phyloP scores from a whole-genome alignment of 2,888 invertebrate genomes.

The Thyatira batis region DNA sequence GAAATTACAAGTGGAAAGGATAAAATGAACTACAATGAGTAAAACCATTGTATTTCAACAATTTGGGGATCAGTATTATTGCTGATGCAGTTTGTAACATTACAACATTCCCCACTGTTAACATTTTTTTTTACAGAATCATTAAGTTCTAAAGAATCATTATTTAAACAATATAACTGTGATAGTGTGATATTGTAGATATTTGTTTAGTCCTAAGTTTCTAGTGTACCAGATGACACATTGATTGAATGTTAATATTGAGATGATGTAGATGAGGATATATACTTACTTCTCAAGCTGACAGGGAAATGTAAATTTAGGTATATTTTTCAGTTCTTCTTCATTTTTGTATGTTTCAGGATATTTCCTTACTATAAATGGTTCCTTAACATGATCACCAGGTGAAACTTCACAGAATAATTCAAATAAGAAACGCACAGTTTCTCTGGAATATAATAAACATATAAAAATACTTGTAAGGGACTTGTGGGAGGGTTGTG shows the following conservation, averaged over 20 bases:
- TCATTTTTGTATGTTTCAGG: slow-evolving; percentile 92
- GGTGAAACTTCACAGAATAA: slow-evolving; percentile 92
- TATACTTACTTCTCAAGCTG: slow-evolving; percentile 68
- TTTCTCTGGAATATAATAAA: slow-evolving; percentile 83
- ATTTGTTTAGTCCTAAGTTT: too few relatives aligned
- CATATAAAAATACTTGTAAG: too few relatives aligned
- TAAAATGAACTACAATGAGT: too few relatives aligned
- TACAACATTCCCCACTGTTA: too few relatives aligned
- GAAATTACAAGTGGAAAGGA: too few relatives aligned
- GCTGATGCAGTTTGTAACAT: too few relatives aligned
- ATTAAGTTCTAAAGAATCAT: too few relatives aligned
- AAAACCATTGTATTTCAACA: too few relatives aligned
- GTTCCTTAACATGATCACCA: slow-evolving; percentile 79
- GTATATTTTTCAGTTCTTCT: slow-evolving; percentile 92
- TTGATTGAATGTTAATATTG: neutral
- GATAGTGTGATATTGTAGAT: neutral
- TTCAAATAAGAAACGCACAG: slow-evolving; percentile 90
- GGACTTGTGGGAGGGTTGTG: too few relatives aligned
- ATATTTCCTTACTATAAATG: slow-evolving; percentile 91
- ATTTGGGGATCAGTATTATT: too few relatives aligned
- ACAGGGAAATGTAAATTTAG: slow-evolving; percentile 94
- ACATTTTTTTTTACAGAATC: too few relatives aligned
- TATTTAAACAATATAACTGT: too few relatives aligned
- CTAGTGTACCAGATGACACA: neutral
- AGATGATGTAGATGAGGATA: neutral